Evolutionary conservation across 2,888 invertebrate species (phyloP).

Genomic region (Galerucella pusilla): DNA sequence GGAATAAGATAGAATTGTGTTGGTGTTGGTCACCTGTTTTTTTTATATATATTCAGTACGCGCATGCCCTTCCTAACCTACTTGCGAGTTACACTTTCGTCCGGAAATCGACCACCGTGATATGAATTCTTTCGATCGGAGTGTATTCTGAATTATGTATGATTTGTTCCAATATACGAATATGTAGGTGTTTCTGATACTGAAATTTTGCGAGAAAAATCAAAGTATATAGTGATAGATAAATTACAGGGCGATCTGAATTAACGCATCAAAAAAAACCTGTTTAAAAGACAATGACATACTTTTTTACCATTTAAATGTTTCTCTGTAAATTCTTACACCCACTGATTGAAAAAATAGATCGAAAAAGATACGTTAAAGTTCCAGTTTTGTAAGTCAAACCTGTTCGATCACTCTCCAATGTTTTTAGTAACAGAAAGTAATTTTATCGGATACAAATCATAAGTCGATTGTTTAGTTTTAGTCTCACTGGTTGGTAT

Average conservation of each 20-base stretch:
- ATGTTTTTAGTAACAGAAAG: neutral
- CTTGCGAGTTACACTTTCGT: slow-evolving; percentile 46
- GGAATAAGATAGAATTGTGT: slow-evolving; percentile 31
- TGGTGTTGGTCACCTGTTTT: slow-evolving; percentile 44
- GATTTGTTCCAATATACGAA: neutral
- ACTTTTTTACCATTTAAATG: neutral
- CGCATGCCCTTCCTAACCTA: slow-evolving; percentile 59
- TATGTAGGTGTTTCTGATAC: neutral
- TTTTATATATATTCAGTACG: slow-evolving; percentile 47
- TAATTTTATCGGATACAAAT: no score
- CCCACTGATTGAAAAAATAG: neutral
- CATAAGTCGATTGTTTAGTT: no score
- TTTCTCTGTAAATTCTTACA: no score
- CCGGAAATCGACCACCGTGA: slow-evolving; percentile 24
- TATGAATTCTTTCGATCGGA: slow-evolving; percentile 11
- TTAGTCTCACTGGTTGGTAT: neutral
- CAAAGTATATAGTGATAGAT: no score
- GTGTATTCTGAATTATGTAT: slow-evolving; percentile 2
- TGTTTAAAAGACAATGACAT: neutral
- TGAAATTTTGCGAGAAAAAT: no score
- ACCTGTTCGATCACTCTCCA: slow-evolving; percentile 5
- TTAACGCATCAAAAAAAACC: no score
- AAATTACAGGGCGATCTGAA: no score
- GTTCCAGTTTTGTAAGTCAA: slow-evolving; percentile 12
- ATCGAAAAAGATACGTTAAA: no score